Evolutionary conservation across 1,140 invertebrate genomes (phyloP), one percentile per base, ranked within the genome.

Genomic region (Chionoecetes opilio): DNA sequence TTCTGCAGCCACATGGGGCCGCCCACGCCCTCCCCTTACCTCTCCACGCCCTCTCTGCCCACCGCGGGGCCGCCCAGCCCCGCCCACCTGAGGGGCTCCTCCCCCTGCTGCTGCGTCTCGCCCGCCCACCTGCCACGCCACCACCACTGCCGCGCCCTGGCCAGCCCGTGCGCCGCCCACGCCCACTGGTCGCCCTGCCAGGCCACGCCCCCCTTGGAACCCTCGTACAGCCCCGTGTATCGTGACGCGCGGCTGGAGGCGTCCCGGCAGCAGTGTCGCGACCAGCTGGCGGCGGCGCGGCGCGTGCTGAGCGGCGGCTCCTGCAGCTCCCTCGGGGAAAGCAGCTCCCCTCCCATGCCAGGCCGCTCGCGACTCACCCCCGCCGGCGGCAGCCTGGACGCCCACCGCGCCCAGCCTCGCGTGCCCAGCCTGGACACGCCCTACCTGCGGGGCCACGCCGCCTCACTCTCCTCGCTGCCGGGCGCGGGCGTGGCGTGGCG

Each of bases 151-250:
- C 53, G 63, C 31, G 46, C 86, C 29, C 86, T 87, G 26, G 87
- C 86, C 31, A 63, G 87, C 34, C 75, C 93, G 26, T 94, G 93
- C 63, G 82, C 93, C 31, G 63, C 93, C 63, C 93, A 93, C 34
- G 88, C 41, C 29, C 93, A 93, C 93, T 93, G 93, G 93, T 41
- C 93, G 17, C 88, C 93, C 34, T 93, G 93, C 31, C 93, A 94
- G 82, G 34, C 93, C 37, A 0, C 93, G 17, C 86, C 93, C 37
- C 8, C 86, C 82, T 9, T 53, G 29, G 5, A 86, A 21, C 46
- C 93, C 37, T 17, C 93, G 75, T 29, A 94, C 26, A 94, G 86
- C 17, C 93, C 93, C 38, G 86, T 41, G 6, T 89, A 46, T 14
- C 63, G 88, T 8, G 89, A 75, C 38, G 53, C 53, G 3, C 34